These are phyloP conservation scores for Araneus ventricosus DNA, from an alignment of 1,140 invertebrate species.

Conservation along the genomic window DNA sequence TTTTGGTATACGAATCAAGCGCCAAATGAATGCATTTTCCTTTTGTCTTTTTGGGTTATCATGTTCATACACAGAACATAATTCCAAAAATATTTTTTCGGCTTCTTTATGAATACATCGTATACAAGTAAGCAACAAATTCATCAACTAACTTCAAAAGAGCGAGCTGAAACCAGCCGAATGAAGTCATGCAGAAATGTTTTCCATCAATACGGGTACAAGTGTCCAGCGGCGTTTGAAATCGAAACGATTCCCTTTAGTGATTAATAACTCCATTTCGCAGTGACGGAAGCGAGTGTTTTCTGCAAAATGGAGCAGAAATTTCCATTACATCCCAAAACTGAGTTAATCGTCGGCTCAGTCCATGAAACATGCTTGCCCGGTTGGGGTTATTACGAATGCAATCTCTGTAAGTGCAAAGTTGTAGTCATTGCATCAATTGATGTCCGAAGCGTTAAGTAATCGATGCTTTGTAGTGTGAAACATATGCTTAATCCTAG, in stretches of 20 bases:
- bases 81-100: too few species aligned
- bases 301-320: not conserved
- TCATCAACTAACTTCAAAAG: too few species aligned
- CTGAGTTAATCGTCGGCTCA: not conserved
- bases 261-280: conserved; percentile 2
- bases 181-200: too few species aligned
- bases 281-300: not conserved
- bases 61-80: too few species aligned
- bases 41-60: too few species aligned
- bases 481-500: too few species aligned
- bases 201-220: not conserved
- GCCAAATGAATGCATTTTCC: too few species aligned
- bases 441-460: not conserved
- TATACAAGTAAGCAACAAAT: too few species aligned
- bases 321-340: not conserved
- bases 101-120: too few species aligned
- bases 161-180: too few species aligned
- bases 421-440: not conserved
- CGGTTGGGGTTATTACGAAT: not conserved
- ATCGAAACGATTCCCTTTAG: not conserved
- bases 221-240: not conserved
- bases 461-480: not conserved
- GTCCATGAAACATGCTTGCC: not conserved
- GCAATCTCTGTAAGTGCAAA: not conserved
- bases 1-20: too few species aligned